Conservation (phyloP, 2,113 vertebrate genomes). For the Poeciliopsis prolifica region DNA sequence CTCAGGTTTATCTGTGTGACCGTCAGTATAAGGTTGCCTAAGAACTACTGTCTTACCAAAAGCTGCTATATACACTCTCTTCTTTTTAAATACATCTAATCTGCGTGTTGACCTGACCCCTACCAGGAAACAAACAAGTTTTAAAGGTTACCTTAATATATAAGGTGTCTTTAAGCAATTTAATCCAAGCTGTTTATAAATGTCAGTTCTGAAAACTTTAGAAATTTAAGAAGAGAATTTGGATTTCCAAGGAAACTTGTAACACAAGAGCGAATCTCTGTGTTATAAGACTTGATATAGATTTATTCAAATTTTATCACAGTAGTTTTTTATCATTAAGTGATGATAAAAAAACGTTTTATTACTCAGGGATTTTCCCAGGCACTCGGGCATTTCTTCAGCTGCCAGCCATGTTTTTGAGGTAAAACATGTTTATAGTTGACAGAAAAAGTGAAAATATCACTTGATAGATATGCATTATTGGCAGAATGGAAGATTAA, state of each 20-base stretch:
- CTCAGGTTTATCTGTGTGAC: conserved; percentile 48
- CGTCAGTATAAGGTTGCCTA: conserved; percentile 51
- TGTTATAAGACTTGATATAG: background rate
- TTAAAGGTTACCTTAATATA: too few species aligned
- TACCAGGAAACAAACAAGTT: background rate
- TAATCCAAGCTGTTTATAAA: background rate
- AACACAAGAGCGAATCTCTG: background rate
- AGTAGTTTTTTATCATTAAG: too few species aligned
- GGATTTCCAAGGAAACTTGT: background rate
- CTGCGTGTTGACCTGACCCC: background rate
- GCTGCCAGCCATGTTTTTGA: too few species aligned
- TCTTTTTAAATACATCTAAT: conserved; percentile 10
- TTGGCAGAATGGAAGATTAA: too few species aligned
- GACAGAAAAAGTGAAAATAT: too few species aligned
- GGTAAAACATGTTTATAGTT: too few species aligned
- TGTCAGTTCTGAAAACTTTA: background rate
- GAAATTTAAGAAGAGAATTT: background rate
- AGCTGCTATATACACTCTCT: conserved; percentile 13
- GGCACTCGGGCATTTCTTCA: too few species aligned
- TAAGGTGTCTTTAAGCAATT: too few species aligned
- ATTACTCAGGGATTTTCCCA: too few species aligned
- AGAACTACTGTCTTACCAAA: conserved; percentile 33
- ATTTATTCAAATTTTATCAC: too few species aligned
- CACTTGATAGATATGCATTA: too few species aligned
- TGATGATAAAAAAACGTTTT: too few species aligned